Base-by-base conservation (phyloP, 2,113 vertebrate genomes). In the Columba janthina region DNA sequence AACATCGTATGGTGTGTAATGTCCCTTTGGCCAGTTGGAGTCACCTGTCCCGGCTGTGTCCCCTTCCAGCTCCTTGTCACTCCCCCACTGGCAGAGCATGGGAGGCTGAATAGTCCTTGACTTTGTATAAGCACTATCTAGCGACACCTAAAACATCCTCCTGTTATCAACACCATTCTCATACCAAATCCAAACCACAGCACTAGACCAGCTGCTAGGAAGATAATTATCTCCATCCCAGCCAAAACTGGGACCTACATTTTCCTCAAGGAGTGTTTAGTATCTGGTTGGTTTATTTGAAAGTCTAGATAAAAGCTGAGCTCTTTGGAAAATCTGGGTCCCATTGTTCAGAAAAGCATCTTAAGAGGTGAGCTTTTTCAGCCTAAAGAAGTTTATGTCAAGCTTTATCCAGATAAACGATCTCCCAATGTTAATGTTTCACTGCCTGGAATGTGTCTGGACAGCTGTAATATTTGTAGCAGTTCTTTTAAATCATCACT, bases 401-500 rank as follows among this genome's bases (percentile, higher is more conserved):
- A 88, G 84, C 15, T 72, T 85, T 79, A 89, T 89, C 36, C 66
- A 69, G 75, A 89, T 38, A 88, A 91, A 80, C 1, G 2, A 48
- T 95, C 82, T 89, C 38, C 29, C 32, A 57, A 3, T 46, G 74
- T 94, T 95, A 89, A 61, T 91, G 54, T 91, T 95, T 88, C 20
- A 12, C 46, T 88, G 91, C 58, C 38, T 86, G 42, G 42, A 77
- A 94, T 6, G 0, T 36, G 74, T 96, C 92, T 92, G 71, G 89
- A 78, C 89, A 89, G 84, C 86, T 96, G 70, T 61, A 95, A 76
- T 94, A 93, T 82, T 91, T 96, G 93, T 69, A 94, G 62, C 77
- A 91, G 87, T 93, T 95, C 74, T 91, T 96, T 82, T 72, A 89
- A 85, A 93, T 97, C 87, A 93, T 95, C 62, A 46, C 71, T 78